These are phyloP conservation scores for Procambarus clarkii DNA, from an alignment of 1,140 invertebrate species.

Conservation along the genomic window DNA sequence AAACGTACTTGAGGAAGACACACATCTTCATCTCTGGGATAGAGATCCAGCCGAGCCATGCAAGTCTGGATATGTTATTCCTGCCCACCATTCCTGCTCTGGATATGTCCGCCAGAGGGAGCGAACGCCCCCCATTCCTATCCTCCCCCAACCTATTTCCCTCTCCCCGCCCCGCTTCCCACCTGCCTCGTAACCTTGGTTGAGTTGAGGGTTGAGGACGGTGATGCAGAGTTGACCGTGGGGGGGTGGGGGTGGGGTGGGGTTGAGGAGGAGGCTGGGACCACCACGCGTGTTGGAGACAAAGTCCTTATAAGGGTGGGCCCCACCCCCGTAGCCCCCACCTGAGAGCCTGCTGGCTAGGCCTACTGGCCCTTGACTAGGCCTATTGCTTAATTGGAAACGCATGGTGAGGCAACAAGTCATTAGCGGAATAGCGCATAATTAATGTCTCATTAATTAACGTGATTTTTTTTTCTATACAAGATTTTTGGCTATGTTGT, in stretches of 20 bases:
- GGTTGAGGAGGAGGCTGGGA: background rate
- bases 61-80: background rate
- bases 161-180: conserved; percentile 40
- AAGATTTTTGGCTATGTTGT: too few species aligned
- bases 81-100: conserved; percentile 8
- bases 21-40: background rate
- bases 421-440: too few species aligned
- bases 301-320: background rate
- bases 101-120: conserved; percentile 55
- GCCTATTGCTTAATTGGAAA: background rate
- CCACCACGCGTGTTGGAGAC: background rate
- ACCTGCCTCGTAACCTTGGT: conserved; percentile 58
- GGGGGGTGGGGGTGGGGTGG: background rate
- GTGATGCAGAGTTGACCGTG: conserved; percentile 30
- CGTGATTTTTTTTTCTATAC: too few species aligned
- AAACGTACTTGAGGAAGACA: background rate
- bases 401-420: too few species aligned
- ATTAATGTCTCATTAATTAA: too few species aligned
- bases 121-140: conserved; percentile 35
- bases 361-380: background rate
- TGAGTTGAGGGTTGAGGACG: conserved; percentile 15
- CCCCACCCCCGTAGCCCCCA: background rate
- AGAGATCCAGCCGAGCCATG: background rate
- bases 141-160: too few species aligned
- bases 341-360: background rate